Percentiles rank a stretch among this genome's conserved stretches.
These are phyloP conservation scores for Leptinotarsa texana DNA, from an alignment of 1,140 invertebrate species.

Conservation along the genomic window DNA sequence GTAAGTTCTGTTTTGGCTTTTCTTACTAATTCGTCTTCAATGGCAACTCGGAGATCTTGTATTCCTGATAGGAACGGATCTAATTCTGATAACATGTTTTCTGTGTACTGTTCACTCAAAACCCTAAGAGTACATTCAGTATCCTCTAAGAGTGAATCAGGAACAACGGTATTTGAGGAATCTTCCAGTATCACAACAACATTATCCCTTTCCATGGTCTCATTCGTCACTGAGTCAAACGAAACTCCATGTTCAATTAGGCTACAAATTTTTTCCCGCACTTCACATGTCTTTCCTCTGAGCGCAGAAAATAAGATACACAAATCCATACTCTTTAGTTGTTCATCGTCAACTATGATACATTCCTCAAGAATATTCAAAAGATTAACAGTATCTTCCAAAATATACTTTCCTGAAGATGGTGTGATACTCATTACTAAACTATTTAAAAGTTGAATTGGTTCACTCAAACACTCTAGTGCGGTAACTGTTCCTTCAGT, in stretches of 20 bases:
- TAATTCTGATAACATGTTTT: conserved; percentile 26
- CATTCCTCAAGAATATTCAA: conserved; percentile 53
- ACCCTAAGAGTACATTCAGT: conserved; percentile 34
- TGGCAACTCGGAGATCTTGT: conserved; percentile 37
- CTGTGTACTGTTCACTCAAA: conserved; percentile 32
- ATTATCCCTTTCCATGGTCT: conserved; percentile 27
- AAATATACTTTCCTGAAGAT: conserved; percentile 38
- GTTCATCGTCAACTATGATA: conserved; percentile 45
- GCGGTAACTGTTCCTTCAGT: conserved; percentile 45
- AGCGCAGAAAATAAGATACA: conserved; percentile 40
- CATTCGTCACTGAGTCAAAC: conserved; percentile 31
- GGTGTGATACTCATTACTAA: conserved; percentile 48
- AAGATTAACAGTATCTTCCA: conserved; percentile 52
- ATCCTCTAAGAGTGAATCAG: conserved; percentile 40
- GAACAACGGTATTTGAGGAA: conserved; percentile 38
- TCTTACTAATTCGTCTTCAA: conserved; percentile 36
- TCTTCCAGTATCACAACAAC: conserved; percentile 48
- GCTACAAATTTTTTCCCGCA: conserved; percentile 48
- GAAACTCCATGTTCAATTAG: conserved; percentile 36
- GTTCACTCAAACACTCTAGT: conserved; percentile 49
- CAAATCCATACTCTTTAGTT: conserved; percentile 40
- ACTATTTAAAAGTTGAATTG: conserved; percentile 49
- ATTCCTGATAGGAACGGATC: conserved; percentile 37
- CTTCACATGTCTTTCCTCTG: conserved; percentile 42
- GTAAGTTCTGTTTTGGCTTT: conserved; percentile 42